phyloP scores from a whole-genome alignment of 2,888 invertebrate genomes.

The Cataglyphis rosenhaueri region DNA sequence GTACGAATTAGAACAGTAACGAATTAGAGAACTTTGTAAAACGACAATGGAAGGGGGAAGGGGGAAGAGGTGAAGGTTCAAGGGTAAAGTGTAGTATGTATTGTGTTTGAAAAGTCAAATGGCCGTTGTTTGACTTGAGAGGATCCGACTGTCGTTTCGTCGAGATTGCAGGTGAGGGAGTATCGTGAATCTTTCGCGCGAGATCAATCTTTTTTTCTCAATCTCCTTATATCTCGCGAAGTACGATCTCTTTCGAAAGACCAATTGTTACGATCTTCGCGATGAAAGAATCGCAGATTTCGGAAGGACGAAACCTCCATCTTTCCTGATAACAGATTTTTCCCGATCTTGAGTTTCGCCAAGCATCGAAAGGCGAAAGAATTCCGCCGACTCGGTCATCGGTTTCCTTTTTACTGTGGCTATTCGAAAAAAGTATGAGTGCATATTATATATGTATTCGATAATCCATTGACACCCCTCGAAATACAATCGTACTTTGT shows the following conservation, averaged over 20 bases:
- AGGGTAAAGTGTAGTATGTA: not conserved
- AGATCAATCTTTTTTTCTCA: not conserved
- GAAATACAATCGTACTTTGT: not conserved
- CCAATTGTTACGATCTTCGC: not conserved
- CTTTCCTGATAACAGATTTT: not conserved
- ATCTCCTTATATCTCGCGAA: not conserved
- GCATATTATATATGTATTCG: not conserved
- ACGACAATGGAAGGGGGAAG: not conserved
- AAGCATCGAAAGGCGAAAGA: not conserved
- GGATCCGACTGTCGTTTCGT: no score
- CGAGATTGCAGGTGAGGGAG: not conserved
- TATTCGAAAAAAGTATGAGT: not conserved
- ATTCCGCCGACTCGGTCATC: not conserved
- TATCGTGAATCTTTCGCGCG: not conserved
- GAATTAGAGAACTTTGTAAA: not conserved
- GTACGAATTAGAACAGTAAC: not conserved
- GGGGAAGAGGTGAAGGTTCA: not conserved
- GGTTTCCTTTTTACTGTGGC: not conserved
- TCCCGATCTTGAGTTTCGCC: not conserved
- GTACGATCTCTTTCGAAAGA: not conserved
- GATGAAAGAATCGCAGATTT: not conserved
- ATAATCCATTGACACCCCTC: not conserved
- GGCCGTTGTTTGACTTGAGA: not conserved
- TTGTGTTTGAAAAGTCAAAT: conserved; percentile 3
- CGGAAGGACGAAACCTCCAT: not conserved